Conservation (phyloP, 1,140 invertebrate genomes). For the roundworm (Caenorhabditis elegans) region WBcel235 BX284605.5:2306001-2306500, state of each 20-base stretch:
- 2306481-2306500: neutral
- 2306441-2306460: neutral
- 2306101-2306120: neutral
- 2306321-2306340: neutral
- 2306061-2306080: conserved; percentile 8
- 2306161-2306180: neutral
- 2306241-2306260: no score
- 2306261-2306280: neutral
- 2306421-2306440: neutral
- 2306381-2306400: neutral
- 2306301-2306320: neutral
- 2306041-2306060: conserved; percentile 13
- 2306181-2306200: neutral
- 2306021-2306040: conserved; percentile 13
- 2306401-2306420: neutral
- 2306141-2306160: neutral
- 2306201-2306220: neutral
- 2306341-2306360: neutral
- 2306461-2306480: neutral
- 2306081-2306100: neutral
- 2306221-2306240: no score
- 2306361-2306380: neutral
- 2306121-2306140: neutral
- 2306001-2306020: neutral
- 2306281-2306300: neutral